Evolutionary conservation across 92 coral and sea anemone genomes (phyloP).

Genomic region (Meandrina meandrites): DNA sequence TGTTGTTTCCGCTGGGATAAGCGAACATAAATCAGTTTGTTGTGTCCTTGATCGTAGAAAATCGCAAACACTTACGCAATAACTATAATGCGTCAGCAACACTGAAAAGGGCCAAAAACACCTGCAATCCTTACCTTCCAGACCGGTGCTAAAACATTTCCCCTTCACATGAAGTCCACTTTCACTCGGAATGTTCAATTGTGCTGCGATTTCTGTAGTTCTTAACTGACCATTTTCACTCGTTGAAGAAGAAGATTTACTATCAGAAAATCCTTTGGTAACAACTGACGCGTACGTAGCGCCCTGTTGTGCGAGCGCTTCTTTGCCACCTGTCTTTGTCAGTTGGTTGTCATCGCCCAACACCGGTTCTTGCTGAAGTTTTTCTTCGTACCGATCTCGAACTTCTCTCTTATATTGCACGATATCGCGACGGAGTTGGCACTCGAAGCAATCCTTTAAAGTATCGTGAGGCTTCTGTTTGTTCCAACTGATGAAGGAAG

Average conservation of each 20-base stretch:
- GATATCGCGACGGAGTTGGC: constrained; percentile 84
- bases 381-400: constrained; percentile 82
- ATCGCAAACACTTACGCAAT: neutral
- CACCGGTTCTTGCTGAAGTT: constrained; percentile 86
- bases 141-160: constrained; percentile 33
- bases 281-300: constrained; percentile 85
- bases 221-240: constrained; percentile 26
- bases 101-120: neutral
- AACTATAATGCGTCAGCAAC: neutral
- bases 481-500: constrained; percentile 78
- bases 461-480: constrained; percentile 57
- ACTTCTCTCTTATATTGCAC: constrained; percentile 75
- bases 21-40: neutral
- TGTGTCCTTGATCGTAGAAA: neutral
- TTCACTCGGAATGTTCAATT: neutral
- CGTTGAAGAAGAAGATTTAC: constrained; percentile 28
- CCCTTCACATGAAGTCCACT: constrained; percentile 7
- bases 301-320: constrained; percentile 29
- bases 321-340: constrained; percentile 53
- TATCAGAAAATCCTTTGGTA: constrained; percentile 66
- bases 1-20: neutral
- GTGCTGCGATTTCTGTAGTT: neutral
- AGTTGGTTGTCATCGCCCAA: constrained; percentile 62
- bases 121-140: constrained; percentile 44
- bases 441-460: constrained; percentile 84